phyloP scores from a whole-genome alignment of 2,888 invertebrate genomes.

The Nasonovia ribisnigri region DNA sequence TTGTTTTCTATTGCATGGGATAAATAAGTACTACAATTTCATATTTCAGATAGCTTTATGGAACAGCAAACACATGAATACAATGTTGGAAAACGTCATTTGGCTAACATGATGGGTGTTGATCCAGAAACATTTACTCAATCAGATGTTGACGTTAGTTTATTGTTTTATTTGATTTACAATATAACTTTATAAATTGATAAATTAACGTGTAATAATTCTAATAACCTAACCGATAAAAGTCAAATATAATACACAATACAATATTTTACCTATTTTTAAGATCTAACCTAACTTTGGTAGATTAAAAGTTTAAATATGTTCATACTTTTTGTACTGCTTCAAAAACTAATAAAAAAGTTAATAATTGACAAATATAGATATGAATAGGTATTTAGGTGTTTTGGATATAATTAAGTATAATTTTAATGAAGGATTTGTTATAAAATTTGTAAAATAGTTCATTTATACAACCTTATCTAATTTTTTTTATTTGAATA shows the following conservation, averaged over 20 bases:
- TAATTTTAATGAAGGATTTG: neutral
- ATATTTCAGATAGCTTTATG: conserved; percentile 79
- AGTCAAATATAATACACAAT: too few relatives aligned
- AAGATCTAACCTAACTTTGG: neutral
- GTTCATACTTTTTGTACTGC: neutral
- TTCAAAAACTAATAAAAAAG: neutral
- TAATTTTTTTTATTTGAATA: too few relatives aligned
- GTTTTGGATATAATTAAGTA: neutral
- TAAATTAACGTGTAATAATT: neutral
- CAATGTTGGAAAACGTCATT: conserved; percentile 92
- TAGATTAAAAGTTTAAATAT: neutral
- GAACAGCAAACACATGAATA: conserved; percentile 83
- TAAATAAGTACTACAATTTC: neutral
- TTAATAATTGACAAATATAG: neutral
- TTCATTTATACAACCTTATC: too few relatives aligned
- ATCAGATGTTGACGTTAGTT: conserved; percentile 83
- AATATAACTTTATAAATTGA: conserved; percentile 1
- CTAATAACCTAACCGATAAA: neutral
- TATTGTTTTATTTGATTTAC: conserved; percentile 15
- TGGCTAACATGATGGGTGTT: conserved; percentile 99
- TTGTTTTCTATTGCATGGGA: neutral
- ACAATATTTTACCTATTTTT: too few relatives aligned
- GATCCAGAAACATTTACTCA: conserved; percentile 91
- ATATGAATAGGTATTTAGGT: neutral
- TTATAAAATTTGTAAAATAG: neutral